Evolutionary conservation across 2,797 vertebrate genomes (phyloP).

Genomic region (Adelosebastes latens): DNA sequence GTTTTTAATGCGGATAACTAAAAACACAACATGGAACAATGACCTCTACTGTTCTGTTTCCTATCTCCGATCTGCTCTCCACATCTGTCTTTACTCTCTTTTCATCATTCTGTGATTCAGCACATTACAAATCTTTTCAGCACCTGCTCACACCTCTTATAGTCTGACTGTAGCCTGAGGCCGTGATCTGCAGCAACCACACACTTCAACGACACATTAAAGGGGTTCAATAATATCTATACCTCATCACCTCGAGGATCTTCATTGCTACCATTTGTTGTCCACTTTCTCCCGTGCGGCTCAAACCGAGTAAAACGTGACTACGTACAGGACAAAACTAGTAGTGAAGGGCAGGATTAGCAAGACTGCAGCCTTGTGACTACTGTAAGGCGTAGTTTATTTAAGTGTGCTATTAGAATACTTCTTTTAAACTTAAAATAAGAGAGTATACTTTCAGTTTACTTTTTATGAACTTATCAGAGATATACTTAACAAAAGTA

Average conservation of each 20-base stretch:
- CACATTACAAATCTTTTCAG: neutral
- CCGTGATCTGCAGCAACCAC: neutral
- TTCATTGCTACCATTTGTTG: neutral
- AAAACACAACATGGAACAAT: neutral
- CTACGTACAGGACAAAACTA: neutral
- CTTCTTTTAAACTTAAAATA: neutral
- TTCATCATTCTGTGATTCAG: neutral
- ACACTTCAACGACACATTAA: neutral
- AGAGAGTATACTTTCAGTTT: neutral
- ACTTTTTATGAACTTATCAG: neutral
- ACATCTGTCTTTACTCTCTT: conserved; percentile 6
- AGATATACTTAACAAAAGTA: neutral
- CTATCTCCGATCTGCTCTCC: neutral
- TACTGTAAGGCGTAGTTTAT: neutral
- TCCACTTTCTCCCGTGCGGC: neutral
- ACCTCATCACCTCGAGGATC: neutral
- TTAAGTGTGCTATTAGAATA: neutral
- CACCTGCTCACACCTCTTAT: conserved; percentile 18
- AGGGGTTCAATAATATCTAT: conserved; percentile 7
- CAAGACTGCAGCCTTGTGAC: neutral
- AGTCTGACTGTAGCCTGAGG: conserved; percentile 5
- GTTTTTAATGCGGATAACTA: neutral
- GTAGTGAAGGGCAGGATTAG: neutral
- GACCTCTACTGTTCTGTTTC: neutral
- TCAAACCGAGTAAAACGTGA: neutral